Conservation (phyloP, 2,888 invertebrate genomes). For the Bedellia somnulentella region DNA sequence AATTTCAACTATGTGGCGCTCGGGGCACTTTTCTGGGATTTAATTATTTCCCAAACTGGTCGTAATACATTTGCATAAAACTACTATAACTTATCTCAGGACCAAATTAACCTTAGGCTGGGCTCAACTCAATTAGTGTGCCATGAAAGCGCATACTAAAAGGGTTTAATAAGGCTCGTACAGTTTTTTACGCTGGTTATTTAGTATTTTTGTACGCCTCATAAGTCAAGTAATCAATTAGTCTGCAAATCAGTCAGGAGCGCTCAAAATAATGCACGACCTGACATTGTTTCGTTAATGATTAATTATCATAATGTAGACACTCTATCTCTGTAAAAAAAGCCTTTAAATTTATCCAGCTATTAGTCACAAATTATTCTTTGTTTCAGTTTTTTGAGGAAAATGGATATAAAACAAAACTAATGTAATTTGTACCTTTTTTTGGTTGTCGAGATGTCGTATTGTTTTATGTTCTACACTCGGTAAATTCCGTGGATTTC, state of each 20-base stretch:
- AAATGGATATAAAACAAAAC: no score
- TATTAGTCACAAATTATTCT: no score
- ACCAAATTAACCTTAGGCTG: constrained; percentile 44
- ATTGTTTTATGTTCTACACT: no score
- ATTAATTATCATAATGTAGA: no score
- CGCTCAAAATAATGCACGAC: no score
- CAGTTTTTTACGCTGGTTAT: constrained; percentile 7
- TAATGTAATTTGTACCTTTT: no score
- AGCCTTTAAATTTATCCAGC: no score
- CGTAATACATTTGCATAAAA: constrained; percentile 49
- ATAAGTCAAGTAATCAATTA: constrained; percentile 50
- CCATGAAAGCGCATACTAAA: constrained; percentile 44
- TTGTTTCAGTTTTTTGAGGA: no score
- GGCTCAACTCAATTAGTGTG: constrained; percentile 47
- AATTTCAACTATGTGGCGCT: constrained; percentile 28
- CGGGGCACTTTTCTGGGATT: constrained; percentile 37
- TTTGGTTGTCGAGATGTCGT: no score
- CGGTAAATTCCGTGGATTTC: no score
- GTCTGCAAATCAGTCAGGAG: constrained; percentile 30
- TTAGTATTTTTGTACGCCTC: constrained; percentile 16
- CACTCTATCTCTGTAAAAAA: no score
- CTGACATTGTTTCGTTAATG: no score
- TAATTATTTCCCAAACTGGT: constrained; percentile 46
- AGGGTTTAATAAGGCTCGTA: constrained; percentile 40
- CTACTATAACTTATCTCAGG: constrained; percentile 48